Base-by-base conservation (phyloP, 2,888 invertebrate genomes). In the Rotaria magnacalcarata region DNA sequence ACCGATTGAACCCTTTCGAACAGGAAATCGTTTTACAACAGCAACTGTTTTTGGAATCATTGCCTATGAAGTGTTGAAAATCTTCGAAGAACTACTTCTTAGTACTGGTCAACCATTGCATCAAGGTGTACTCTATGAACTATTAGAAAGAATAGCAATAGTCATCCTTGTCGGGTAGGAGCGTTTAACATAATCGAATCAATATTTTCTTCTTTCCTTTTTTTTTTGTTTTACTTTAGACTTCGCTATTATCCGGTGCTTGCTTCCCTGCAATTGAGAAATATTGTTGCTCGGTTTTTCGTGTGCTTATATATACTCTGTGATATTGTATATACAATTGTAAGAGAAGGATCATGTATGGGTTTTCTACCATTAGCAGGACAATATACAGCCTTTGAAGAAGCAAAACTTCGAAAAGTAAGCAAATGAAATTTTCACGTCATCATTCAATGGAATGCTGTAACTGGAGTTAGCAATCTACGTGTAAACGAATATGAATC, bases 31-130 rank as follows among this genome's bases (percentile, higher is more conserved):
- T 54, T 84, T 84, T 10, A 84, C 54, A 1, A 84, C 84, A 8
- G 84, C 84, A 24, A 84, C 56, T 84, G 41, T 54, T 10, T 84
- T 84, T 84, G 84, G 84, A 27, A 54, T 84, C 14, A n/a, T 84
- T 43, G 84, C 84, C 11, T 84, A 27, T 52, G 84, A 84, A 84
- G 84, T 84, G 21, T n/a, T 84, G 10, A 84, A 84, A 56, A 84
- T 84, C 10, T 84, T 84, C 19, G 84, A 84, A 84, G 84, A 7
- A 52, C 21, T 84, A 34, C 52, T 84, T 21, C 54, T 84, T 41
- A n/a, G 19, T 34, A 54, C 54, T 24, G n/a, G 21, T 19, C 34
- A 27, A 84, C 27, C 84, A 21, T 41, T 11, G 0, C 10, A 19
- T 0, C 84, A 54, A 19, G 84, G 84, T 54, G 56, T 84, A 54